Evolutionary conservation across 2,888 invertebrate species (phyloP).

Genomic region (Pelosia muscerda): DNA sequence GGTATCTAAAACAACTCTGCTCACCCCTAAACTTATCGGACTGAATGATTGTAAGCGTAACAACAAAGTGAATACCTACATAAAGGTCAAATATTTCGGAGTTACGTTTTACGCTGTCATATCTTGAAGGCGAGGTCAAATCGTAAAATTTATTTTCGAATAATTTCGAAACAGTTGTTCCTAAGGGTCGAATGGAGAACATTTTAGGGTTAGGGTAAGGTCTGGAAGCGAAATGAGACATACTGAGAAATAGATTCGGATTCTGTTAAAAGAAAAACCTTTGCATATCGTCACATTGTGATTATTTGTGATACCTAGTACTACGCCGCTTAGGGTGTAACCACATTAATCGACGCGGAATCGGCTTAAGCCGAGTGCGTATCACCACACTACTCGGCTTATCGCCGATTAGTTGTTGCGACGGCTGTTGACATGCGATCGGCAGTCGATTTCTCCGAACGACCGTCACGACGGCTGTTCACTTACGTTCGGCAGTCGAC

Average conservation of each 20-base stretch:
- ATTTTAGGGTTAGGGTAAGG: not conserved
- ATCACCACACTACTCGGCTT: too few relatives aligned
- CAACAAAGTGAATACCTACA: not conserved
- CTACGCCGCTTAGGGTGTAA: too few relatives aligned
- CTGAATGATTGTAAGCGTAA: not conserved
- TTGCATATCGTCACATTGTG: not conserved
- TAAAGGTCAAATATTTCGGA: not conserved
- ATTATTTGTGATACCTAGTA: too few relatives aligned
- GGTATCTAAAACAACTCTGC: not conserved
- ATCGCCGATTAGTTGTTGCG: too few relatives aligned
- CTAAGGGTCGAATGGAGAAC: not conserved
- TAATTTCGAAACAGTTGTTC: conserved; percentile 4
- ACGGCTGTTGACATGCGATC: too few relatives aligned
- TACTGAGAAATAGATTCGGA: not conserved
- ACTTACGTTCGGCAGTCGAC: too few relatives aligned
- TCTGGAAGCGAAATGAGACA: not conserved
- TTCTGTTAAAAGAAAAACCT: not conserved
- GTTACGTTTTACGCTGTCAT: not conserved
- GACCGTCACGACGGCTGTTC: too few relatives aligned
- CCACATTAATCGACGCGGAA: too few relatives aligned
- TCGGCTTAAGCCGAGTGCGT: too few relatives aligned
- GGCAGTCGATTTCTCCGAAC: too few relatives aligned
- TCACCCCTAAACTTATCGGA: not conserved
- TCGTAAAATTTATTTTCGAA: conserved; percentile 9
- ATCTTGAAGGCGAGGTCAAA: conserved; percentile 7